A percentile compares a stretch with the other conserved stretches of the same genome.
Evolutionary conservation across 2,888 invertebrate species (phyloP).

Genomic region (Phasia obesa): DNA sequence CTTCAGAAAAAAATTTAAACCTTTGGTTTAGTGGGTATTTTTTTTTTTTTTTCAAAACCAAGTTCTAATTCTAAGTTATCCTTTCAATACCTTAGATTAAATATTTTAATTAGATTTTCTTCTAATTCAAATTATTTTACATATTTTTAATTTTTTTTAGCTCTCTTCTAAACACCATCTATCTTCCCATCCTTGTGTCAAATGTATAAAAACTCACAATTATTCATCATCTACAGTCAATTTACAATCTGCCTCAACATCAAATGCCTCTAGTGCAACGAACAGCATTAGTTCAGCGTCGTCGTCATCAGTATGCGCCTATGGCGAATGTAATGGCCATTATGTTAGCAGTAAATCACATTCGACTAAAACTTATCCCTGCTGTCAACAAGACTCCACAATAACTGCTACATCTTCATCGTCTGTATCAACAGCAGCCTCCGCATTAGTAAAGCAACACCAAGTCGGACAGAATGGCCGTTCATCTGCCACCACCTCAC

Average conservation of each 20-base stretch:
- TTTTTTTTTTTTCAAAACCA: too few species aligned
- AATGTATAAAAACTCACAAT: conserved; percentile 74
- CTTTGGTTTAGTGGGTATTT: too few species aligned
- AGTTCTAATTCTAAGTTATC: too few species aligned
- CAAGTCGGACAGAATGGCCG: conserved; percentile 36
- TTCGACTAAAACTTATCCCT: conserved; percentile 62
- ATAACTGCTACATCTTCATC: conserved; percentile 45
- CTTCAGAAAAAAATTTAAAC: too few species aligned
- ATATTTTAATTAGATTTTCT: too few species aligned
- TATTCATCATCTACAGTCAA: conserved; percentile 57
- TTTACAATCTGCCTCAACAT: conserved; percentile 58
- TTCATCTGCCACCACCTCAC: conserved; percentile 47
- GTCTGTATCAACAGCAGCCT: conserved; percentile 37
- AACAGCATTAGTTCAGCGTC: conserved; percentile 45
- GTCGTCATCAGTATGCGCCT: conserved; percentile 71
- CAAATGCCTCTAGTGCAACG: conserved; percentile 69
- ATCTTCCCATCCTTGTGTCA: conserved; percentile 75
- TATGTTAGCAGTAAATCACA: conserved; percentile 72
- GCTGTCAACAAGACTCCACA: conserved; percentile 65
- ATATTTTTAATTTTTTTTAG: conserved; percentile 71
- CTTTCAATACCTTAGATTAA: too few species aligned
- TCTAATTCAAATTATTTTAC: neutral
- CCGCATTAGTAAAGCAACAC: conserved; percentile 49
- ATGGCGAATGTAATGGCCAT: conserved; percentile 78
- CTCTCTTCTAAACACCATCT: conserved; percentile 75